Percentiles rank a stretch among this genome's conserved stretches.
These are phyloP conservation scores for Pachyuromys duprasi DNA, from an alignment of 2,797 vertebrate genomes.

Conservation along the genomic window DNA sequence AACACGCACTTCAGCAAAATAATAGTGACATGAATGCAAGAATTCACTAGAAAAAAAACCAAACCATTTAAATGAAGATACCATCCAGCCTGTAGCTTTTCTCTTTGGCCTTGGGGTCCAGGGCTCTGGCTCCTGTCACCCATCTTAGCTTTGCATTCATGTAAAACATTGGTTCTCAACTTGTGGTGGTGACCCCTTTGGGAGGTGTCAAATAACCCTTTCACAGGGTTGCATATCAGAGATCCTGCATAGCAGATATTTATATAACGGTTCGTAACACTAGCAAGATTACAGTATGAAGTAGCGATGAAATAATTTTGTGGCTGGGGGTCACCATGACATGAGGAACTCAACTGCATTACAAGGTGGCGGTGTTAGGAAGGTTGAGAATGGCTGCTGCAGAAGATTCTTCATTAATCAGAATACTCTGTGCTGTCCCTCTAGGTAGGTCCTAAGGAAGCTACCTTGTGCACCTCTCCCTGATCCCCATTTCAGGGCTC, in stretches of 20 bases:
- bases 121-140: not conserved
- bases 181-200: not conserved
- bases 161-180: not conserved
- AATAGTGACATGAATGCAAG: not conserved
- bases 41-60: not conserved
- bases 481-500: fast-evolving
- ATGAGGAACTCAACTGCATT: too few species aligned
- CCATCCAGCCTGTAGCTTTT: not conserved
- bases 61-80: not conserved
- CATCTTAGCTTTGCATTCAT: not conserved
- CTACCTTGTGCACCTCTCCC: too few species aligned
- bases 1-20: not conserved
- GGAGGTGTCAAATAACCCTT: not conserved
- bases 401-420: not conserved
- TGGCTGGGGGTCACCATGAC: not conserved
- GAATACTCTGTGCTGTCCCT: not conserved
- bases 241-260: not conserved
- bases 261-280: not conserved
- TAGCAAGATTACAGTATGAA: not conserved
- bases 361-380: not conserved
- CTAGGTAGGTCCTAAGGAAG: not conserved
- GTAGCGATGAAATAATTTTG: not conserved
- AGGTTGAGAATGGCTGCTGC: not conserved
- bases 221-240: not conserved
- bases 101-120: not conserved